These are phyloP conservation scores for Corythaeola cristata DNA, from an alignment of 2,113 vertebrate genomes.

Conservation along the genomic window DNA sequence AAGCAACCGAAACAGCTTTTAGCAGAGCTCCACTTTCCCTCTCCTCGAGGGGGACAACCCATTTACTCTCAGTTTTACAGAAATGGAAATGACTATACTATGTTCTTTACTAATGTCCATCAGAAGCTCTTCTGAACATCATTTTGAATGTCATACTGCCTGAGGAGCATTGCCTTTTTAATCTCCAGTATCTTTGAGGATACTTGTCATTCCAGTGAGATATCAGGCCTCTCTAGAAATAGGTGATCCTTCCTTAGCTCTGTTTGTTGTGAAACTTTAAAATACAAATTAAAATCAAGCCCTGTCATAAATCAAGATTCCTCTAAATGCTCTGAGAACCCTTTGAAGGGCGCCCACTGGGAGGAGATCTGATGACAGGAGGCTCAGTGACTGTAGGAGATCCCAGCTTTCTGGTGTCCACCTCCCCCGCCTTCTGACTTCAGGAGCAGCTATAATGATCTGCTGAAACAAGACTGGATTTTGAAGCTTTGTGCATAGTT, in stretches of 20 bases:
- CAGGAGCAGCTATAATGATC: not conserved
- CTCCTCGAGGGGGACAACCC: not conserved
- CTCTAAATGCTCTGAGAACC: not conserved
- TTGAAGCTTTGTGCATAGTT: not conserved
- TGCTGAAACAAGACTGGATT: not conserved
- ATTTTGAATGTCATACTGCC: not conserved
- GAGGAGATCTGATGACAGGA: not conserved
- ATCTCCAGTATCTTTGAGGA: not conserved
- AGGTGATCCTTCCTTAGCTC: not conserved
- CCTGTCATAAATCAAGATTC: not conserved
- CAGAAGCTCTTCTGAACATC: not conserved
- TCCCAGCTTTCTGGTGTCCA: not conserved
- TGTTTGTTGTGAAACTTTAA: not conserved
- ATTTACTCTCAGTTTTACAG: not conserved
- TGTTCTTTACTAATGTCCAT: not conserved
- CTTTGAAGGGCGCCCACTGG: not conserved
- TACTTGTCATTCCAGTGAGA: not conserved
- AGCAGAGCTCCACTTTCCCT: not conserved
- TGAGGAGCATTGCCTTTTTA: not conserved
- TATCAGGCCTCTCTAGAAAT: not conserved
- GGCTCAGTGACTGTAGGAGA: fast-evolving
- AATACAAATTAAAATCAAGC: not conserved
- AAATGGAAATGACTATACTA: not conserved
- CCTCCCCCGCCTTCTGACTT: not conserved
- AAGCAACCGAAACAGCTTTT: not conserved